A percentile compares a stretch with the other conserved stretches of the same genome.
phyloP scores from a whole-genome alignment of 2,888 invertebrate species.

The Lamproptera curius region DNA sequence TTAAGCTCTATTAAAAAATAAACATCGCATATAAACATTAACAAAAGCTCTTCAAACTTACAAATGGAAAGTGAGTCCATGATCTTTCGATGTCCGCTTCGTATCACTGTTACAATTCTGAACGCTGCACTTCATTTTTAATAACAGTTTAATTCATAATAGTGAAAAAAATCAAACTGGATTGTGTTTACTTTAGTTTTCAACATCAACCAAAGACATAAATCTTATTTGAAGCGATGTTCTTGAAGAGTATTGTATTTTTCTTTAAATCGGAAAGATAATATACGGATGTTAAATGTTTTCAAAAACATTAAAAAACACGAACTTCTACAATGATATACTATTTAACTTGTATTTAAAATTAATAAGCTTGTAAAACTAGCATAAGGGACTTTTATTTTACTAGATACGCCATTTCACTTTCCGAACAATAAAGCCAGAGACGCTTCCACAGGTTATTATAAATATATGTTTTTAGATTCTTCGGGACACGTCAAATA shows the following conservation, averaged over 20 bases:
- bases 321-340: too few relatives aligned
- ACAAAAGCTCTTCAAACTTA: too few relatives aligned
- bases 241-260: neutral
- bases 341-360: too few relatives aligned
- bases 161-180: neutral
- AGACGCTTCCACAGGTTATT: neutral
- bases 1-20: too few relatives aligned
- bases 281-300: too few relatives aligned
- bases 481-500: too few relatives aligned
- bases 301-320: too few relatives aligned
- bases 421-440: neutral
- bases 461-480: neutral
- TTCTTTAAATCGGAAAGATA: neutral
- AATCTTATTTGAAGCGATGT: neutral
- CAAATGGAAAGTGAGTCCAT: constrained; percentile 62
- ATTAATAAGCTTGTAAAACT: constrained; percentile 11
- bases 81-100: constrained; percentile 43
- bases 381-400: constrained; percentile 2
- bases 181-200: neutral
- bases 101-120: constrained; percentile 51
- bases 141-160: constrained; percentile 24
- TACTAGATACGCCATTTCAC: constrained; percentile 15
- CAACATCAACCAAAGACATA: neutral
- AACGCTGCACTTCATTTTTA: constrained; percentile 55
- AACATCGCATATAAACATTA: too few relatives aligned